Evolutionary conservation across 2,113 vertebrate species (phyloP), one percentile per base, ranked within the genome.

Genomic region (Toxotes chatareus): DNA sequence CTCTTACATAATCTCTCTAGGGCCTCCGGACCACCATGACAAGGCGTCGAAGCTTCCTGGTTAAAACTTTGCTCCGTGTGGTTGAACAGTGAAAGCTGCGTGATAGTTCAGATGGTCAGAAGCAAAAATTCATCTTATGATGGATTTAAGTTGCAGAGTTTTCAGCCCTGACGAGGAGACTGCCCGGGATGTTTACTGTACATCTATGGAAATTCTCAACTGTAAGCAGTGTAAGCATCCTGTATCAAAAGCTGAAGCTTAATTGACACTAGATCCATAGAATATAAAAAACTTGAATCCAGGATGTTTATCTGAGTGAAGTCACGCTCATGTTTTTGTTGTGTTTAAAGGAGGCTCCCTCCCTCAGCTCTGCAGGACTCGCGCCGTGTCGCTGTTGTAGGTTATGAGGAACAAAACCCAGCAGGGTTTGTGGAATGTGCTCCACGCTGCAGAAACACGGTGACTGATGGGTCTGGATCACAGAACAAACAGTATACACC

Each of bases 391-490:
- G 70, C 59, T 38, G 78, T 71, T 84, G 82, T 32, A 84, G 66
- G 57, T 86, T 79, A 88, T 82, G 61, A 73, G 85, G 88, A 92
- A 91, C 90, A 89, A 91, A 92, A 80, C 86, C n/a, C 91, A 91
- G 91, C 90, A 88, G 90, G 91, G 63, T 67, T 85, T 12, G 7
- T 67, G 91, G 91, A 92, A 92, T 92, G 90, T 91, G 89, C 88
- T 85, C 78, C 89, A 83, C 80, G 83, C 79, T 80, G 90, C 83
- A 86, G 83, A 90, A 89, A 84, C 60, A 3, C 62, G 9, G 44
- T 75, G 83, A 90, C 83, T 90, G 89, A 90, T 83, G 89, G 80
- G 73, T 79, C 80, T 67, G 80, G 80, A 87, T 87, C 80, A 49
- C 80, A 77, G 73, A 88, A 40, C 83, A 85, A 83, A 85, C 76